Evolutionary conservation across 2,113 vertebrate genomes (phyloP).

Genomic region (Rutilus rutilus): DNA sequence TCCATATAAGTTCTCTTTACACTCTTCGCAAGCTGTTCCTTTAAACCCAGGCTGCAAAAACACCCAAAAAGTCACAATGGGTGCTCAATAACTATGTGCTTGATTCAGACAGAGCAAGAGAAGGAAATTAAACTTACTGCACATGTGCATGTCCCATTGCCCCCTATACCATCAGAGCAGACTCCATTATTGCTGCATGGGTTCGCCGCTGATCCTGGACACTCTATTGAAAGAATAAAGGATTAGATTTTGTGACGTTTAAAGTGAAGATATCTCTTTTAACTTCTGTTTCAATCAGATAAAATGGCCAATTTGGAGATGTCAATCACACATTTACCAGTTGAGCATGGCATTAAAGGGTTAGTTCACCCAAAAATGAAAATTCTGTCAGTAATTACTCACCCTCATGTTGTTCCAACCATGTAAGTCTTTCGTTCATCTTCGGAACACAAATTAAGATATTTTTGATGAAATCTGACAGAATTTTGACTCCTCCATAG

Average conservation of each 20-base stretch:
- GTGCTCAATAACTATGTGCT: neutral
- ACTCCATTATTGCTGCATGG: conserved; percentile 81
- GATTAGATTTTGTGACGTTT: neutral
- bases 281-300: neutral
- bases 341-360: neutral
- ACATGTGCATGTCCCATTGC: conserved; percentile 86
- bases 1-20: conserved; percentile 81
- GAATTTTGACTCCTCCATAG: too few species aligned
- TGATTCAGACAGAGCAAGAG: neutral
- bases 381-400: too few species aligned
- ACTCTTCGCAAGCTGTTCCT: conserved; percentile 91
- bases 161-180: conserved; percentile 84
- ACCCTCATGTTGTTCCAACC: too few species aligned
- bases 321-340: neutral
- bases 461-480: too few species aligned
- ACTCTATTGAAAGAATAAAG: conserved; percentile 73
- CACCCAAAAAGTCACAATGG: neutral
- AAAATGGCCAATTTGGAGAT: neutral
- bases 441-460: too few species aligned
- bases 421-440: too few species aligned
- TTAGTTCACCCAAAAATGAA: too few species aligned
- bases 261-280: neutral
- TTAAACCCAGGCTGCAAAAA: conserved; percentile 79
- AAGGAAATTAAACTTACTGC: conserved; percentile 70
- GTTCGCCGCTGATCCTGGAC: conserved; percentile 76